Base-by-base conservation (phyloP, 2,888 invertebrate genomes). In the Drosophila recens region DNA sequence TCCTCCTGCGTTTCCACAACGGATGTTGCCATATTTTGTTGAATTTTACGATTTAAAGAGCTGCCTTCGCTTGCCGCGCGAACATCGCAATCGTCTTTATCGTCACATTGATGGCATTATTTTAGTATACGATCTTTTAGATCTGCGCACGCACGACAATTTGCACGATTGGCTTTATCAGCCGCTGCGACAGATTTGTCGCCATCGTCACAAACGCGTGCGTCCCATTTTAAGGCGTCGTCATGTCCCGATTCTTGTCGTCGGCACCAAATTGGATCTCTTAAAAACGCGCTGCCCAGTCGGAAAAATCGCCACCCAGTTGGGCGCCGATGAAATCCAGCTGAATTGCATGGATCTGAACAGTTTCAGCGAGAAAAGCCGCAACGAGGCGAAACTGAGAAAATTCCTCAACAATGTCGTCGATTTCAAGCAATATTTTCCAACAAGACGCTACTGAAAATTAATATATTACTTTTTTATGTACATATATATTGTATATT, bases 221-320 rank as follows among this genome's bases (percentile, higher is more conserved):
- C 63, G 67, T 4, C 61, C 86, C 8, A 70, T 87, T 0, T 17
- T 87, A 9, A 38, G 20, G 10, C 64, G 72, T 11, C 69, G 34
- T 1, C 78, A 80, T 8, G 79, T 88, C 1, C 82, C 82, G 5
- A 80, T 88, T 30, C 54, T 83, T 9, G 89, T 88, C 11, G 81
- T 88, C 40, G 82, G 82, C 45, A 83, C 89, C 20, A 69, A 65
- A 17, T 11, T 77, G 67, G 87, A 88, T 52, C 42, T 52, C 38
- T 34, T 87, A 10, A 34, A 8, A 4, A 68, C 61, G 0, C 65
- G 84, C 27, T 15, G 5, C 27, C 27, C 27, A 27, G 27, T 5
- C 57, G 1, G 67, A 62, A 0, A 52, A 58, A 87, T 83, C 13
- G 84, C 89, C 43, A 10, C 54, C n/a, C 89, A 83, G 17, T 40